Percentiles rank a stretch among this genome's conserved stretches.
Evolutionary conservation across 2,797 vertebrate genomes (phyloP).

Genomic region (Neosalanx taihuensis): DNA sequence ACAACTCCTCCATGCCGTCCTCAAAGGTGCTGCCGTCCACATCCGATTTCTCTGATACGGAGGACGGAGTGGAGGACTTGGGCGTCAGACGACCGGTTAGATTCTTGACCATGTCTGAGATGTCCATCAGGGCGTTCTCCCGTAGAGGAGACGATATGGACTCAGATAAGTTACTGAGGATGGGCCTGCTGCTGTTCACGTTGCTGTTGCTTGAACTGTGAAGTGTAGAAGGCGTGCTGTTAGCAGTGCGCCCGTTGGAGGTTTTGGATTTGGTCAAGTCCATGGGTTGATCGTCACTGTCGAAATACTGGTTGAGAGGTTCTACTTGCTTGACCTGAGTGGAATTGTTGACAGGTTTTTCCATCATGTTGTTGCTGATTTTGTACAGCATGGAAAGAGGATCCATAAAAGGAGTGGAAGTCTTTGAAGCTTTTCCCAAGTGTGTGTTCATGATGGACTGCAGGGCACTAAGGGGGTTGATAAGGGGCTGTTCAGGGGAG

Average conservation of each 20-base stretch:
- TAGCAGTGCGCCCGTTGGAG: conserved; percentile 52
- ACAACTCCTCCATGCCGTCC: conserved; percentile 91
- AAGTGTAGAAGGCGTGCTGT: conserved; percentile 39
- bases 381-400: conserved; percentile 95
- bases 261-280: conserved; percentile 96
- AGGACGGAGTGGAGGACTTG: conserved; percentile 95
- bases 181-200: conserved; percentile 52
- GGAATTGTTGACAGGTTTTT: conserved; percentile 80
- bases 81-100: conserved; percentile 94
- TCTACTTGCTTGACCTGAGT: conserved; percentile 83
- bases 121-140: conserved; percentile 97
- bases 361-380: conserved; percentile 89
- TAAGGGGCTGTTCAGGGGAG: conserved; percentile 87
- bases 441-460: conserved; percentile 99
- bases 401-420: conserved; percentile 84
- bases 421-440: conserved; percentile 93
- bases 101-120: conserved; percentile 99
- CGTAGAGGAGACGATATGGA: conserved; percentile 82
- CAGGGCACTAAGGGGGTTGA: conserved; percentile 93
- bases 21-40: conserved; percentile 90
- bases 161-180: conserved; percentile 76
- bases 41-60: conserved; percentile 92
- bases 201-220: conserved; percentile 54
- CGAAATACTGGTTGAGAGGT: conserved; percentile 82
- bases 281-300: conserved; percentile 92